phyloP scores from a whole-genome alignment of 92 coral and sea anemone genomes.

The Pocillopora grandis region DNA sequence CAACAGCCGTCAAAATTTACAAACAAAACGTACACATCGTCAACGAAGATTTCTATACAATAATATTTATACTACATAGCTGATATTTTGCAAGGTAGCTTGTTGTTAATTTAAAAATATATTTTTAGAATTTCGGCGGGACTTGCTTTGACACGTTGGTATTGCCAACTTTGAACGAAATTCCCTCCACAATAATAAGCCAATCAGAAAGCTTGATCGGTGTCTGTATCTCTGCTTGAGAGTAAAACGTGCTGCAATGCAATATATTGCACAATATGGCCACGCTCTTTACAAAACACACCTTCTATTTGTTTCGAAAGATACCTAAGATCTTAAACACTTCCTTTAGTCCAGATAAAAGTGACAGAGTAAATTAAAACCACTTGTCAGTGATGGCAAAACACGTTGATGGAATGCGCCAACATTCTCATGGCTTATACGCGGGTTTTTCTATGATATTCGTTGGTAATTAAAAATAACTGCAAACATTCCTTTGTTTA shows the following conservation, averaged over 20 bases:
- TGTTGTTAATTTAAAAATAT: neutral
- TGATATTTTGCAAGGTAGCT: neutral
- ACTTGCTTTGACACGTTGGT: slow-evolving; percentile 14
- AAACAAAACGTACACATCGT: neutral
- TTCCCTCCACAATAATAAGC: neutral
- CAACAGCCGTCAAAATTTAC: neutral
- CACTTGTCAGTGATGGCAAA: neutral
- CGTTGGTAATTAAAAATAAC: slow-evolving; percentile 35
- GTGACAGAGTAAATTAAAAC: neutral
- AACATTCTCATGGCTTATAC: neutral
- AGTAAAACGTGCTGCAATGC: neutral
- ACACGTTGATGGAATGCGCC: neutral
- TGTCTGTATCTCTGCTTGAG: slow-evolving; percentile 5
- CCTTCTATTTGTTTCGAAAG: neutral
- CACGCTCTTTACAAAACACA: neutral
- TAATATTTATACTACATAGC: slow-evolving; percentile 1
- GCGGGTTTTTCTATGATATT: neutral
- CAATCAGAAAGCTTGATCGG: neutral
- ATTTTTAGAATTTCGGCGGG: neutral
- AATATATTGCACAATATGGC: slow-evolving; percentile 7
- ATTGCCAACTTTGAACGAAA: neutral
- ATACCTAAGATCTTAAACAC: neutral
- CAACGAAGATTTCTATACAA: neutral
- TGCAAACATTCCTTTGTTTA: slow-evolving; percentile 8
- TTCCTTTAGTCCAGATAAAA: slow-evolving; percentile 6